Conservation (phyloP, 1,140 invertebrate genomes). For the Magallana angulata region DNA sequence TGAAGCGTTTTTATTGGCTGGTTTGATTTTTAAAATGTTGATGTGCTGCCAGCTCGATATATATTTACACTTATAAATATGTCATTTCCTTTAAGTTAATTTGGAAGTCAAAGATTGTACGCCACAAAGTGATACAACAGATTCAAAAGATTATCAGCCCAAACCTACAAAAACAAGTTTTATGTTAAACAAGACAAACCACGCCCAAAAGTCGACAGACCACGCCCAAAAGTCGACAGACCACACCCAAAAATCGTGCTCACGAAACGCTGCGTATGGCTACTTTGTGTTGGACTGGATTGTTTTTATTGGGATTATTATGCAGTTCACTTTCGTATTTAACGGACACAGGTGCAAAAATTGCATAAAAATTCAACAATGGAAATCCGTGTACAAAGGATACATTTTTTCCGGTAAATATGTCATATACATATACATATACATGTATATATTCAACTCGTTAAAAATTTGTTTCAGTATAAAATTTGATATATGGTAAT, state of each 20-base stretch:
- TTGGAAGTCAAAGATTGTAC: background rate
- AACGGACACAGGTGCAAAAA: too few relatives aligned
- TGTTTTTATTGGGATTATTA: background rate
- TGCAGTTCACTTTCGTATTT: background rate
- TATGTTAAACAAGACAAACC: too few relatives aligned
- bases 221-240: background rate
- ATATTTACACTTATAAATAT: background rate
- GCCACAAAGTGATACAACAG: background rate
- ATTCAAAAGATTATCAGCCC: background rate
- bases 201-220: background rate
- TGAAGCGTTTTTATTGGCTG: too few relatives aligned
- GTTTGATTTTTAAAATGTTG: too few relatives aligned
- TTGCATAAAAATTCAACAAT: too few relatives aligned
- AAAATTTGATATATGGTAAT: too few relatives aligned
- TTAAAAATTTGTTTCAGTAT: too few relatives aligned
- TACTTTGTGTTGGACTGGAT: conserved; percentile 8
- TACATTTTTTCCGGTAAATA: too few relatives aligned
- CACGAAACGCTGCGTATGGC: background rate
- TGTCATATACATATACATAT: too few relatives aligned
- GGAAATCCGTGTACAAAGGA: too few relatives aligned
- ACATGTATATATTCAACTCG: too few relatives aligned
- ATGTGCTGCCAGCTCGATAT: background rate
- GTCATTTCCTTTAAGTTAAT: background rate
- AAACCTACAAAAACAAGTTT: too few relatives aligned
- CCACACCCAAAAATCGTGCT: background rate